Percentiles rank a stretch among this genome's conserved stretches.
Conservation (phyloP, 2,113 vertebrate genomes). For the Leptobrachium ailaonicum region DNA sequence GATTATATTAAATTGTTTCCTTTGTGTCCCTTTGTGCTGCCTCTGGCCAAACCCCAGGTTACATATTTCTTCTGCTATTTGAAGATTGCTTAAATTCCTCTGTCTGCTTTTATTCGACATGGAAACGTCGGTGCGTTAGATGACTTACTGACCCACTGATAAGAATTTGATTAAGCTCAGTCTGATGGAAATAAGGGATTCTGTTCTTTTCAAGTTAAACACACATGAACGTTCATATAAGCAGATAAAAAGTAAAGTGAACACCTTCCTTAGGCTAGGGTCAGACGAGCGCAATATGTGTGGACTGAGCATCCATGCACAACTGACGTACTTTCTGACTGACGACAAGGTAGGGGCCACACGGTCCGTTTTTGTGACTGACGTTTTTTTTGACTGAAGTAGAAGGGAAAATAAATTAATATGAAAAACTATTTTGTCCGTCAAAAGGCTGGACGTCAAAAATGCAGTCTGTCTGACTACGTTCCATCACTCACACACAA, state of each 20-base stretch:
- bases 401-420: no score
- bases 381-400: no score
- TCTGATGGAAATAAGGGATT: constrained; percentile 8
- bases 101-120: constrained; percentile 22
- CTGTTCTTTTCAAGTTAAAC: background rate
- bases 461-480: no score
- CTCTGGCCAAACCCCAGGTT: constrained; percentile 31
- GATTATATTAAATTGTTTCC: constrained; percentile 15
- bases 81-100: constrained; percentile 23
- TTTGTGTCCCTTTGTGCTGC: constrained; percentile 12
- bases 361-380: no score
- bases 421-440: no score
- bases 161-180: constrained; percentile 24
- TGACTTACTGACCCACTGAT: constrained; percentile 22
- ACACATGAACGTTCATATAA: background rate
- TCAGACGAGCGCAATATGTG: no score
- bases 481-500: no score
- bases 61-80: constrained; percentile 36
- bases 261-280: no score
- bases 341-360: no score
- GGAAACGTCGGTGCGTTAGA: constrained; percentile 1
- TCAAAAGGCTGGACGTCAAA: no score
- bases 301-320: no score
- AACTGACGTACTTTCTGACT: no score
- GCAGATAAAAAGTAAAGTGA: background rate